These are phyloP conservation scores for Teleiodes luculella DNA, from an alignment of 2,888 invertebrate species.

Conservation along the genomic window DNA sequence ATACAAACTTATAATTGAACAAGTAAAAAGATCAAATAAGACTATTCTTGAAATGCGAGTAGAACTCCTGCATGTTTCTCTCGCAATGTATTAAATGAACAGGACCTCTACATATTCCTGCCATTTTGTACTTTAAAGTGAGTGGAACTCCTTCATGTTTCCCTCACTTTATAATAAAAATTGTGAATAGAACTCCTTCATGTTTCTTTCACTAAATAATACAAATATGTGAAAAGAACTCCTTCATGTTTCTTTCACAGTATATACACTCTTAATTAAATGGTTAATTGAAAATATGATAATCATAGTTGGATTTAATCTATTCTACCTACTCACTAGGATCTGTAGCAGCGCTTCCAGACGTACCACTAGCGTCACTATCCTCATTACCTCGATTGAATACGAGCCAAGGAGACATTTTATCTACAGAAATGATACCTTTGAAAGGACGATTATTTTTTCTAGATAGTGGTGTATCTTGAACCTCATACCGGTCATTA, in stretches of 20 bases:
- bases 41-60: neutral
- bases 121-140: too few relatives aligned
- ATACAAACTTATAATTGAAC: too few relatives aligned
- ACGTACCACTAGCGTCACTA: neutral
- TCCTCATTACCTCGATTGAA: neutral
- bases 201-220: too few relatives aligned
- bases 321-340: neutral
- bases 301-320: neutral
- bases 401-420: neutral
- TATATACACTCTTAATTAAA: neutral
- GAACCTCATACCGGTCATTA: conserved; percentile 16
- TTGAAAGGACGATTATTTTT: neutral
- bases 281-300: neutral
- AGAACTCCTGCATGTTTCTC: neutral
- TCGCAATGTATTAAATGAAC: neutral
- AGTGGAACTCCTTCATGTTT: too few relatives aligned
- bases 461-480: conserved; percentile 11
- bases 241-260: neutral
- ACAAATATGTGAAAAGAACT: neutral
- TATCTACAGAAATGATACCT: neutral
- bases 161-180: too few relatives aligned
- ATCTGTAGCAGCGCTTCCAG: too few relatives aligned
- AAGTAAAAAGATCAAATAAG: too few relatives aligned
- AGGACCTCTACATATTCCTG: too few relatives aligned
- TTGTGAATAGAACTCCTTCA: too few relatives aligned